A percentile compares a stretch with the other conserved stretches of the same genome.
Evolutionary conservation across 2,797 vertebrate genomes (phyloP).

Genomic region (Cynodonichthys magdalenae): DNA sequence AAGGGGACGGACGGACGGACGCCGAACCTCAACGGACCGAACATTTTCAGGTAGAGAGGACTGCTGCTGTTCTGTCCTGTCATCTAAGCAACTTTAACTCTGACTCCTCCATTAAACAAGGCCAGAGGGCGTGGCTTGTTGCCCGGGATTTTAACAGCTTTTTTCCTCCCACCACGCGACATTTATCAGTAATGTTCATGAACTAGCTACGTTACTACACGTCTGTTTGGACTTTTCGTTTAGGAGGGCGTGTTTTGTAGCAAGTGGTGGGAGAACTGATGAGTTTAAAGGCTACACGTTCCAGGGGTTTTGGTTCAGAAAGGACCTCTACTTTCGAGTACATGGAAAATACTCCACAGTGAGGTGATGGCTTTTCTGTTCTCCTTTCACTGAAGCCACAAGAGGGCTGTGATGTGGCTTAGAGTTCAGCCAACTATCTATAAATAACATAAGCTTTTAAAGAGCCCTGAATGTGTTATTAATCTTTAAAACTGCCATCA

Average conservation of each 20-base stretch:
- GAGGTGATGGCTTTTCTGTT: neutral
- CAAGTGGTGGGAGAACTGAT: neutral
- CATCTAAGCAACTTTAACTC: conserved; percentile 22
- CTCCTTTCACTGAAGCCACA: conserved; percentile 1
- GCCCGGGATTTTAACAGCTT: conserved; percentile 8
- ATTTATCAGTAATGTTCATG: conserved; percentile 5
- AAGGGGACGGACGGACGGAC: conserved; percentile 13
- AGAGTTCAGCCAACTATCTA: neutral
- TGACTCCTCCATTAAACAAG: neutral
- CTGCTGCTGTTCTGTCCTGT: neutral
- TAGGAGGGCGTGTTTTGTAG: neutral
- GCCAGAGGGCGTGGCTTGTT: neutral
- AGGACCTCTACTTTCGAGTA: conserved; percentile 19
- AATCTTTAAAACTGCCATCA: neutral
- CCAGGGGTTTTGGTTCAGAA: conserved; percentile 5
- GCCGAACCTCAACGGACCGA: conserved; percentile 10
- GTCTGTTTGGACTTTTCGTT: neutral
- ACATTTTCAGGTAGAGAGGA: conserved; percentile 55
- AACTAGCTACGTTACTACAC: neutral
- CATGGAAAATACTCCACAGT: conserved; percentile 10
- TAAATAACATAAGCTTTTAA: neutral
- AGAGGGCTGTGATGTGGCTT: neutral
- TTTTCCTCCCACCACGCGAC: neutral
- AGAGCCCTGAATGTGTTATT: neutral
- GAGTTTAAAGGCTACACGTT: neutral